These are phyloP conservation scores for Esox lucius DNA, from an alignment of 2,797 vertebrate genomes.

Conservation along the genomic window DNA sequence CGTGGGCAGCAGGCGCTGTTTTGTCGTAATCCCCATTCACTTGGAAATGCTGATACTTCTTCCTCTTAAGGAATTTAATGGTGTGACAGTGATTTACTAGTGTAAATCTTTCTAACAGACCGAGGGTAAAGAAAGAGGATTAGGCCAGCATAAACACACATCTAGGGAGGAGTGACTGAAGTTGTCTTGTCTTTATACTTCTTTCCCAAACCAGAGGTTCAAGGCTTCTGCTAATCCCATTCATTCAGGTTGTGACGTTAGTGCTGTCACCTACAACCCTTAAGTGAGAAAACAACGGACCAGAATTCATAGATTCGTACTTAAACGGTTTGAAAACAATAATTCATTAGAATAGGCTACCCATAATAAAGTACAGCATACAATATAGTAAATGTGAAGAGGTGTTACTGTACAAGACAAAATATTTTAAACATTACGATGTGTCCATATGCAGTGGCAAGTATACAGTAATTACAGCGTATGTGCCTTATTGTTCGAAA, in stretches of 20 bases:
- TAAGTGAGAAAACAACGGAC: not conserved
- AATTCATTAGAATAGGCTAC: not conserved
- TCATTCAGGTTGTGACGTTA: not conserved
- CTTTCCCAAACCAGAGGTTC: not conserved
- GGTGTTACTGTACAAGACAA: not conserved
- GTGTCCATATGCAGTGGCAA: not conserved
- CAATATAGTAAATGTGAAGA: not conserved
- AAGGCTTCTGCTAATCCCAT: not conserved
- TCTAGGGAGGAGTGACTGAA: constrained; percentile 45
- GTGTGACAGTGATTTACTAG: constrained; percentile 74
- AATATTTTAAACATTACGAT: not conserved
- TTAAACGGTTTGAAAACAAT: not conserved
- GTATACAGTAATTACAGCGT: not conserved
- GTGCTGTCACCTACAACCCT: not conserved
- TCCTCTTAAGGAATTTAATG: constrained; percentile 72
- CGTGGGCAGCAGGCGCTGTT: constrained; percentile 64
- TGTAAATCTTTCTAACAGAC: constrained; percentile 70
- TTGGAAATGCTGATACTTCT: constrained; percentile 70
- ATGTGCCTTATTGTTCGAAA: not conserved
- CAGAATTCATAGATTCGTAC: not conserved
- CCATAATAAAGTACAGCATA: not conserved
- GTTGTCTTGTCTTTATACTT: constrained; percentile 48
- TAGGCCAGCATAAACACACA: constrained; percentile 48
- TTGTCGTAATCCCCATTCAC: constrained; percentile 76
- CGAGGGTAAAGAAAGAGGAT: constrained; percentile 59